Base-by-base conservation (phyloP, 1,140 invertebrate species). In the Daktulosphaira vitifoliae region DNA sequence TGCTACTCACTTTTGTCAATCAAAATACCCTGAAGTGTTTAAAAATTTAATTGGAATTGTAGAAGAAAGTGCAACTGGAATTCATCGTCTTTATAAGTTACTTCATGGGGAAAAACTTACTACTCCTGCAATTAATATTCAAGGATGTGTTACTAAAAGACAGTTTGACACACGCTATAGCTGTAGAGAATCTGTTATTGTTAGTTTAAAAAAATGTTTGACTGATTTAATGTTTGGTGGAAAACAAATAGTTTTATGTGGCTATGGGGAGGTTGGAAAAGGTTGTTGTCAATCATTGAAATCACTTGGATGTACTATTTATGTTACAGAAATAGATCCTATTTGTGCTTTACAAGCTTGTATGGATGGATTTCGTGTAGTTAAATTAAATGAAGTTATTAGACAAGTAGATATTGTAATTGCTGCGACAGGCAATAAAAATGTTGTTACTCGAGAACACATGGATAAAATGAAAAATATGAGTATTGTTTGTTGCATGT, bases 121-220 rank as follows among this genome's bases (percentile, higher is more conserved):
- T 15, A 92, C 97, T n/a, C 95, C 95, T 2, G 95, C 96, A 2
- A 98, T 98, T 92, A 98, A 98, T 78, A 93, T 98, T 29, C 98
- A 98, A 74, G 95, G 98, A 78, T 96, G 92, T 22, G 94, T 98
- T 8, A 98, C 93, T 0, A 98, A 98, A 81, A 97, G 92, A n/a
- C 98, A 97, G 79, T 98, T 96, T 76, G 95, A 98, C 74, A 98
- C 95, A 77, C 79, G 96, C 22, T 96, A 96, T 74, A 91, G 89
- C 69, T 96, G 92, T 76, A 80, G 89, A 26, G 89, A 92, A 77
- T 89, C 87, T 62, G 89, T 92, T 70, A 82, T 92, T 70, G 89
- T 92, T 76, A 92, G 90, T 71, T 80, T 98, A 54, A 98, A 97
- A 76, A 81, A 94, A 67, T 93, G 92, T 11, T 6, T 33, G 29